Percentiles rank a stretch among this genome's conserved stretches.
Evolutionary conservation across 2,888 invertebrate species (phyloP).

Genomic region (Eutolmus rufibarbis): DNA sequence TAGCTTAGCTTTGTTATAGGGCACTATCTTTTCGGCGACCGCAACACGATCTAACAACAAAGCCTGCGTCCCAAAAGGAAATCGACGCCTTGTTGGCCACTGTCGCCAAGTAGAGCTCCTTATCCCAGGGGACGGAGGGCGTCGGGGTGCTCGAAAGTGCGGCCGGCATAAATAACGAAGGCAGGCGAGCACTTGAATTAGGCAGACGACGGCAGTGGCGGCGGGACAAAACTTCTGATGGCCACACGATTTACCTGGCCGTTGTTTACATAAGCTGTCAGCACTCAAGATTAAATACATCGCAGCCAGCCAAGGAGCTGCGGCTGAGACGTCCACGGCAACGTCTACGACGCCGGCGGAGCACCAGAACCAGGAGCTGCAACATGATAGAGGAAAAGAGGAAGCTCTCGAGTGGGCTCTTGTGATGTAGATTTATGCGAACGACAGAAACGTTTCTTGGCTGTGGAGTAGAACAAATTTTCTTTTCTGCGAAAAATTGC

Average conservation of each 20-base stretch:
- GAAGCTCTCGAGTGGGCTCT: not conserved
- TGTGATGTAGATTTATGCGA: slow-evolving; percentile 28
- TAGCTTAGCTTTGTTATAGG: not conserved
- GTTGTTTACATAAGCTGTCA: slow-evolving; percentile 23
- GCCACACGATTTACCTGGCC: slow-evolving; percentile 7
- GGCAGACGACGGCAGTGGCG: not conserved
- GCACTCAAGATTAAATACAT: not conserved
- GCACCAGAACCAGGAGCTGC: not conserved
- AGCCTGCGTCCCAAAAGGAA: not conserved
- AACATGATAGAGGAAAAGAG: not conserved
- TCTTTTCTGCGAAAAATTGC: not conserved
- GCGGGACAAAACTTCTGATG: not conserved
- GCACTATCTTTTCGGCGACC: not conserved
- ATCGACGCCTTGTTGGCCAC: not conserved
- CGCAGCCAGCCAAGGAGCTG: not conserved
- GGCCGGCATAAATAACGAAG: not conserved
- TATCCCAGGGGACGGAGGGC: not conserved
- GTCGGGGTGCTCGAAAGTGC: not conserved
- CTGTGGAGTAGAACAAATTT: not conserved
- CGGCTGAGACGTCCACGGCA: not conserved
- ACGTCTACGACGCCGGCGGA: not conserved
- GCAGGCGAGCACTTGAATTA: not conserved
- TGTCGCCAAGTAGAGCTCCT: not conserved
- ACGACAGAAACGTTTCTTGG: not conserved
- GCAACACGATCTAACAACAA: not conserved